phyloP scores from a whole-genome alignment of 2,113 vertebrate genomes.

The Centrocercus urophasianus region DNA sequence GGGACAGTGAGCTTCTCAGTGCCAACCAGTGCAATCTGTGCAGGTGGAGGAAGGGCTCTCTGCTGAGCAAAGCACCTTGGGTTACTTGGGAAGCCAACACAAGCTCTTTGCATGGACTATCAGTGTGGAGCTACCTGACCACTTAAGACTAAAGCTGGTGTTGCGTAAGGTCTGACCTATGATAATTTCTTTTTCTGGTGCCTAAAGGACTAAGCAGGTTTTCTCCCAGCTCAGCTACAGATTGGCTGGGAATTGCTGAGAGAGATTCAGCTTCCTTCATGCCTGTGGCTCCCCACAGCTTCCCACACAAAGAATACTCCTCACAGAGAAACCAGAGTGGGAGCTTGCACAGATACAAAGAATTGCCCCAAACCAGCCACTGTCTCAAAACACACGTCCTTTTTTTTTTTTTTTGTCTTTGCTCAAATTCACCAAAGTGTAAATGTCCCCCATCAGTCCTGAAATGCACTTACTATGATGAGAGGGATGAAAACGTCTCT shows the following conservation, averaged over 20 bases:
- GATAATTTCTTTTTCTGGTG: neutral
- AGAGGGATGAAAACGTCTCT: constrained; percentile 23
- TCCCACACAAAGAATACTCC: neutral
- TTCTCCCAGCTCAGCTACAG: neutral
- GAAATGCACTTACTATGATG: neutral
- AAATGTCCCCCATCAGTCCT: neutral
- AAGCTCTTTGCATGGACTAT: neutral
- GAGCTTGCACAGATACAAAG: neutral
- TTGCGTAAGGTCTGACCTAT: neutral
- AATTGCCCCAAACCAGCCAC: neutral
- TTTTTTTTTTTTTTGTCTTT: neutral
- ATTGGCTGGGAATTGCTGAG: neutral
- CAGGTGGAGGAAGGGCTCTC: neutral
- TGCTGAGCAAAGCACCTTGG: neutral
- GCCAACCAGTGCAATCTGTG: neutral
- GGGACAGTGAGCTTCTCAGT: neutral
- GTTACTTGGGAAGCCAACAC: neutral
- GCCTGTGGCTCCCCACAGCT: neutral
- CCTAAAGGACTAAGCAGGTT: neutral
- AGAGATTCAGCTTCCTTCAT: neutral
- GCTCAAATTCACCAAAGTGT: neutral
- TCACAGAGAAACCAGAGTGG: neutral
- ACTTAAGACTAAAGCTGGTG: neutral
- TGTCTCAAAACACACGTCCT: neutral
- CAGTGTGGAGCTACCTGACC: neutral